Percentiles rank a stretch among this genome's conserved stretches.
These are phyloP conservation scores for Xerus inauris DNA, from an alignment of 2,113 vertebrate species.

Conservation along the genomic window DNA sequence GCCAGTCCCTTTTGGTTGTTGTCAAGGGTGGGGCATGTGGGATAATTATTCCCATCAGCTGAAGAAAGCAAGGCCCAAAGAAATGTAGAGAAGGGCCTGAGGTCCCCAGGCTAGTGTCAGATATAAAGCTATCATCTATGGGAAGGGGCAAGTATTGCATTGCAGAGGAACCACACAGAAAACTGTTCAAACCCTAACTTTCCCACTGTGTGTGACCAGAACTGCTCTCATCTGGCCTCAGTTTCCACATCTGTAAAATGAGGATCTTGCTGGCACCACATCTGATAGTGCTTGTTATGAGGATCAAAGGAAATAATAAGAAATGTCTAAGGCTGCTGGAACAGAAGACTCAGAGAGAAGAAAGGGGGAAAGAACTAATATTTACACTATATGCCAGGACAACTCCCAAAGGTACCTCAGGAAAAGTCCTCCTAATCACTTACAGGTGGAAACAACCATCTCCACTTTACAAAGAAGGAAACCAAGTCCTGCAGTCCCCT, in stretches of 20 bases:
- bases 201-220: neutral
- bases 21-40: neutral
- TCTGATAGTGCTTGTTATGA: neutral
- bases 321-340: neutral
- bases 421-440: neutral
- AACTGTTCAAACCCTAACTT: neutral
- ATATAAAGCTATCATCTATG: neutral
- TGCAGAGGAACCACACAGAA: neutral
- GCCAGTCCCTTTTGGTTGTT: neutral
- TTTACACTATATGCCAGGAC: neutral
- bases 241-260: neutral
- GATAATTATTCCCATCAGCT: neutral
- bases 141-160: neutral
- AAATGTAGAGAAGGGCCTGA: neutral
- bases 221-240: neutral
- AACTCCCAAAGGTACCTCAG: neutral
- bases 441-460: neutral
- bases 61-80: neutral
- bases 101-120: neutral
- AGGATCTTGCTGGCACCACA: neutral
- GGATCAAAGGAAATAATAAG: neutral
- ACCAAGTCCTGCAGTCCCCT: neutral
- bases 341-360: neutral
- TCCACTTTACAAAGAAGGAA: constrained; percentile 23
- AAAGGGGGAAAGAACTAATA: neutral